Conservation (phyloP, 2,797 vertebrate species). For the Pristis pectinata region DNA sequence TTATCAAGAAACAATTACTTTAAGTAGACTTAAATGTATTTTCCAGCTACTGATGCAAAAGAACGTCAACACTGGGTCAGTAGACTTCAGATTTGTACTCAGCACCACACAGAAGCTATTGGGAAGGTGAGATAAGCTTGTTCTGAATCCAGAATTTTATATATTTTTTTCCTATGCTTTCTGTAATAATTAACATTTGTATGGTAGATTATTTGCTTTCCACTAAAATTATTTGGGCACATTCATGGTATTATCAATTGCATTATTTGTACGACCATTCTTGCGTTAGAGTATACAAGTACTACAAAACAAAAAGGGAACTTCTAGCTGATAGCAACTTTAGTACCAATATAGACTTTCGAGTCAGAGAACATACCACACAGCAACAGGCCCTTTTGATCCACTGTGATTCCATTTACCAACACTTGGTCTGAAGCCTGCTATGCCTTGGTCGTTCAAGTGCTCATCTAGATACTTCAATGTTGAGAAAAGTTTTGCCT, state of each 20-base stretch:
- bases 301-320: not conserved
- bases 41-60: conserved; percentile 84
- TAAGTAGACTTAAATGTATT: conserved; percentile 39
- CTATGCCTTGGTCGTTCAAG: too few species aligned
- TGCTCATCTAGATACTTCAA: too few species aligned
- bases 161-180: not conserved
- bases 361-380: too few species aligned
- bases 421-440: too few species aligned
- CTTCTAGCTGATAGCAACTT: not conserved
- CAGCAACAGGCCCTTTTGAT: too few species aligned
- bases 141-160: not conserved
- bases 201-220: not conserved
- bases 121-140: conserved; percentile 74
- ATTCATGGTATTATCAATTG: not conserved
- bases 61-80: conserved; percentile 98
- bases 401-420: too few species aligned
- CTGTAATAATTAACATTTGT: not conserved
- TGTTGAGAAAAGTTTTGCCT: too few species aligned
- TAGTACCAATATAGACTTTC: not conserved
- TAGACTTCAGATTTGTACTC: conserved; percentile 91
- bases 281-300: not conserved
- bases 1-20: not conserved
- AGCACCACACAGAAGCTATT: conserved; percentile 96
- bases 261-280: not conserved
- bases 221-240: not conserved